Base-by-base conservation (phyloP, 2,113 vertebrate genomes). In the Mobula birostris region DNA sequence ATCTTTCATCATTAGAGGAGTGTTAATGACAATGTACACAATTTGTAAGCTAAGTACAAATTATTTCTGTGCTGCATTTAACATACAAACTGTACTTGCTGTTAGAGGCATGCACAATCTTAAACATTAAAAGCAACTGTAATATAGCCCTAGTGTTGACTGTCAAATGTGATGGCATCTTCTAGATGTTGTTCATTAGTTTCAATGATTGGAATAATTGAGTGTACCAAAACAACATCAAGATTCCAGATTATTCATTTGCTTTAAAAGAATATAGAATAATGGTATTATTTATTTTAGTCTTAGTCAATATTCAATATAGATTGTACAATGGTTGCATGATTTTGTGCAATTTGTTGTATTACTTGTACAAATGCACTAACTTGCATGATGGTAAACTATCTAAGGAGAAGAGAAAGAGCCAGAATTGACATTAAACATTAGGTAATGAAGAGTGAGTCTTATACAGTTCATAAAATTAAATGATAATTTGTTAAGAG, bases 401-500 rank as follows among this genome's bases (percentile, higher is more conserved):
- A 90, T 90, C n/a, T 90, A 66, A 19, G 5, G 63, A 8, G 61
- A 76, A 70, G 40, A 74, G 17, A 92, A 72, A n/a, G 36, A 72
- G 66, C 36, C 70, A 93, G 68, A 40, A 29, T 2, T 48, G 91
- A 27, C 91, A 76, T 74, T 93, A 76, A 93, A 93, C 40, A 56
- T 74, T 74, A 76, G 21, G 48, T 93, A 74, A 93, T 93, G 91
- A 93, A 93, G 68, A 74, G 56, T 56, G 76, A 56, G 70, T 76
- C 91, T 93, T 76, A 27, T 74, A 11, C 91, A 93, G 91, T 93
- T 93, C 91, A 93, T 93, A 93, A 93, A 93, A 93, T 72, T 93
- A 93, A 93, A 93, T 93, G 68, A 93, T 90, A 94, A 95, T 95
- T 95, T 94, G 96, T 96, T 96, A 95, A 95, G 94, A 83, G 94